phyloP scores from a whole-genome alignment of 37 sponge, comb jelly and placozoan species.

The Spongia lamella region DNA sequence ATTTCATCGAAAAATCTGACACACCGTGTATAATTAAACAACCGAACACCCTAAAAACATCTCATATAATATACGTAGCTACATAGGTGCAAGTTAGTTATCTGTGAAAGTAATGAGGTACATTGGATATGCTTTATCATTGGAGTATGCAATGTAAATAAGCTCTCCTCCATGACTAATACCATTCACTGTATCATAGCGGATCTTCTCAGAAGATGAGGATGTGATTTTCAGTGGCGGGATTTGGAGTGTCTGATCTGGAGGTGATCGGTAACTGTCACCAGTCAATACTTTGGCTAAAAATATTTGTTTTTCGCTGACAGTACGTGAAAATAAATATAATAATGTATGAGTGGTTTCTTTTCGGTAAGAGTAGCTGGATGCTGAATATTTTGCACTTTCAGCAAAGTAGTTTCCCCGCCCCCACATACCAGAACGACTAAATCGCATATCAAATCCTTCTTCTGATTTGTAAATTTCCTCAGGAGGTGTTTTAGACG shows the following conservation, averaged over 20 bases:
- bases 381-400: slow-evolving; percentile 58
- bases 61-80: no score
- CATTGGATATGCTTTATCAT: slow-evolving; percentile 11
- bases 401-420: slow-evolving; percentile 75
- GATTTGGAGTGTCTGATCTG: slow-evolving; percentile 1
- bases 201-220: neutral
- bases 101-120: slow-evolving; percentile 33
- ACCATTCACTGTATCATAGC: slow-evolving; percentile 56
- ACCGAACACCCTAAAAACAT: no score
- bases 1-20: no score
- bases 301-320: no score
- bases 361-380: slow-evolving; percentile 34
- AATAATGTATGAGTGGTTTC: no score
- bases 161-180: slow-evolving; percentile 14
- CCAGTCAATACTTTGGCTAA: no score
- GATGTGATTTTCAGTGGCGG: slow-evolving; percentile 33
- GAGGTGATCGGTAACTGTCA: no score
- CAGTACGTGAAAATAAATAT: no score
- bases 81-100: no score
- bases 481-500: slow-evolving; percentile 25
- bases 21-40: no score
- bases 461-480: slow-evolving; percentile 49
- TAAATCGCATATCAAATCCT: slow-evolving; percentile 71
- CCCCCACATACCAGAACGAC: slow-evolving; percentile 63
- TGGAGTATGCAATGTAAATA: slow-evolving; percentile 46